These are phyloP conservation scores for Mesitornis unicolor DNA, from an alignment of 2,113 vertebrate species.

Conservation along the genomic window DNA sequence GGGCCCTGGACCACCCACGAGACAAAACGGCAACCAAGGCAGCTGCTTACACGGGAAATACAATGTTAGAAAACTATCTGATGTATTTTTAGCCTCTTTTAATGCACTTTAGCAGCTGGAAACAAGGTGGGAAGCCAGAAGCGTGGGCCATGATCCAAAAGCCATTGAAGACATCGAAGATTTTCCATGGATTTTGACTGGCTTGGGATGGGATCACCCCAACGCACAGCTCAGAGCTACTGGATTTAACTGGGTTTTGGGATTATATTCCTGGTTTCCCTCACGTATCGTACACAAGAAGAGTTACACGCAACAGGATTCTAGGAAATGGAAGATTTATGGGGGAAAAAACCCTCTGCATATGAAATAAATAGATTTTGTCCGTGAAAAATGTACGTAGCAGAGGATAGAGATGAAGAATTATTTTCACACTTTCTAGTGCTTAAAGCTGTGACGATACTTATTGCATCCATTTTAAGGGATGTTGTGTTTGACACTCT, in stretches of 20 bases:
- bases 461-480: neutral
- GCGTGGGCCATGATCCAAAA: neutral
- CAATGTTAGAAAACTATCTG: neutral
- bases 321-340: neutral
- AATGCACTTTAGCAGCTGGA: conserved; percentile 42
- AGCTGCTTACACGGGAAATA: neutral
- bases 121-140: conserved; percentile 21
- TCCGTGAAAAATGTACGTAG: neutral
- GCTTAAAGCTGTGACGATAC: neutral
- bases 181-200: neutral
- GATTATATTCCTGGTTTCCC: neutral
- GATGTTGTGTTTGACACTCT: neutral
- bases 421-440: neutral
- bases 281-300: neutral
- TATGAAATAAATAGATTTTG: neutral
- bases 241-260: neutral
- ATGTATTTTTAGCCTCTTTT: conserved; percentile 36
- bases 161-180: neutral
- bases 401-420: neutral
- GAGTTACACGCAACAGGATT: neutral
- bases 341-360: too few relatives aligned
- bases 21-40: neutral
- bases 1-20: conserved; percentile 7
- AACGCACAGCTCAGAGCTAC: neutral
- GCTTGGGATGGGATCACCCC: neutral